These are phyloP conservation scores for Drosophila sechellia DNA, from an alignment of 1,140 invertebrate species.

Conservation along the genomic window DNA sequence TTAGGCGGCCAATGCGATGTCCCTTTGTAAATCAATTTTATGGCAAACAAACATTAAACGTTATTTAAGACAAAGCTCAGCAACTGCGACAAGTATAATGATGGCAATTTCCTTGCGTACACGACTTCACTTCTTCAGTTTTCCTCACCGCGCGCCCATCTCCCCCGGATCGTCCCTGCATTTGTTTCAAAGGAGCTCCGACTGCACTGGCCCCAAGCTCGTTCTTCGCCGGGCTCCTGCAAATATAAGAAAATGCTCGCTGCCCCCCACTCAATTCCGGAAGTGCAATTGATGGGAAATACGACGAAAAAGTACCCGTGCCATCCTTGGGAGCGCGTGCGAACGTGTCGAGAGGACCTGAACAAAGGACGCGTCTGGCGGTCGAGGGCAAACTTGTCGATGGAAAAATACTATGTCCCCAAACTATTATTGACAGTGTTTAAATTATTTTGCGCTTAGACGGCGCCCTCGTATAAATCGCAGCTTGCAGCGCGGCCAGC, in stretches of 20 bases:
- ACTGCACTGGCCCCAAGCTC: slow-evolving; percentile 2
- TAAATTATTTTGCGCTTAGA: slow-evolving; percentile 81
- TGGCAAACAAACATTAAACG: slow-evolving; percentile 78
- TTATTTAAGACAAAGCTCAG: slow-evolving; percentile 76
- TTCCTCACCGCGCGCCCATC: slow-evolving; percentile 1
- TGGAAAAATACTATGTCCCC: slow-evolving; percentile 67
- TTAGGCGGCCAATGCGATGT: slow-evolving; percentile 12
- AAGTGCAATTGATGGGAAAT: slow-evolving; percentile 75
- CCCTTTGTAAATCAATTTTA: slow-evolving; percentile 75
- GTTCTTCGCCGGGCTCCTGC: slow-evolving; percentile 41
- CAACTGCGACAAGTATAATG: slow-evolving; percentile 71
- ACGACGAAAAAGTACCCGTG: slow-evolving; percentile 17
- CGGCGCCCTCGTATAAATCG: slow-evolving; percentile 76
- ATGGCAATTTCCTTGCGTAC: slow-evolving; percentile 83
- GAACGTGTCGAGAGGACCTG: slow-evolving; percentile 73
- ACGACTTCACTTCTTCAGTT: slow-evolving; percentile 38
- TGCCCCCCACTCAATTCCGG: slow-evolving; percentile 63
- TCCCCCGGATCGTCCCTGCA: slow-evolving; percentile 3
- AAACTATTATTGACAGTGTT: slow-evolving; percentile 81
- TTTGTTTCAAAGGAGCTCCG: slow-evolving; percentile 35
- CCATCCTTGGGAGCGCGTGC: slow-evolving; percentile 55
- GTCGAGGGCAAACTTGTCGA: slow-evolving; percentile 47
- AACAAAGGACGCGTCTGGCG: not conserved
- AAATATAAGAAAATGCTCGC: slow-evolving; percentile 78
- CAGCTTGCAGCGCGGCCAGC: slow-evolving; percentile 41